These are phyloP conservation scores for Zosterops japonicus DNA, from an alignment of 2,113 vertebrate species.

Conservation along the genomic window DNA sequence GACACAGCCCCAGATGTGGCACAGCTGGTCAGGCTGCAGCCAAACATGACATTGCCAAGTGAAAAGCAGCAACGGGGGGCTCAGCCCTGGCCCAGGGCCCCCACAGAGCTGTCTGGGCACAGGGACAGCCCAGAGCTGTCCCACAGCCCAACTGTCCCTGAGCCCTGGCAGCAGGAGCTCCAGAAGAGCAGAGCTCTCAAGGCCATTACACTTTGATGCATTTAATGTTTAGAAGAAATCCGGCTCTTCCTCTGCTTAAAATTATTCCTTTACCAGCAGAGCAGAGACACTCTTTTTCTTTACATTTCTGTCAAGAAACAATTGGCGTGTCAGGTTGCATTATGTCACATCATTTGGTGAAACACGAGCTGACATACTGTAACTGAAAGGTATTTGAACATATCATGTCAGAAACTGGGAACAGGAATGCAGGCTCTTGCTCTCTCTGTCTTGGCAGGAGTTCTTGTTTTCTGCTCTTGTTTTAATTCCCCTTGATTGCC, in stretches of 20 bases:
- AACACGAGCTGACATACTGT: constrained; percentile 60
- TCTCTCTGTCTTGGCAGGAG: constrained; percentile 18
- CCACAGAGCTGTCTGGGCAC: background rate
- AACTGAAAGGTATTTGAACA: constrained; percentile 62
- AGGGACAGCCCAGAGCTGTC: background rate
- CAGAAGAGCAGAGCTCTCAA: background rate
- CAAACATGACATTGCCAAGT: fast-evolving
- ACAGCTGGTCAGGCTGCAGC: background rate
- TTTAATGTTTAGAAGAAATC: background rate
- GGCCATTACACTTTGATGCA: background rate
- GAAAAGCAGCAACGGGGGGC: background rate
- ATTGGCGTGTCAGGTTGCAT: constrained; percentile 50
- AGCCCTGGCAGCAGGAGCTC: background rate
- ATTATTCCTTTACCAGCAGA: constrained; percentile 46
- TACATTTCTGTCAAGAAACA: constrained; percentile 62
- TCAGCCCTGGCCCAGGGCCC: background rate
- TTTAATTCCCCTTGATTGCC: constrained; percentile 48
- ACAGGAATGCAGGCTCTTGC: background rate
- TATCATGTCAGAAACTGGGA: constrained; percentile 54
- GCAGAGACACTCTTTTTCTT: background rate
- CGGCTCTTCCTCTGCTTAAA: background rate
- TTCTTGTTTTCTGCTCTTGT: constrained; percentile 28
- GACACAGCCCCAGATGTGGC: background rate
- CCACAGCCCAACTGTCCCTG: background rate
- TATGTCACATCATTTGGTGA: constrained; percentile 29